Evolutionary conservation across 2,797 vertebrate species (phyloP), one percentile per base, ranked within the genome.

Genomic region (Poeciliopsis infans): DNA sequence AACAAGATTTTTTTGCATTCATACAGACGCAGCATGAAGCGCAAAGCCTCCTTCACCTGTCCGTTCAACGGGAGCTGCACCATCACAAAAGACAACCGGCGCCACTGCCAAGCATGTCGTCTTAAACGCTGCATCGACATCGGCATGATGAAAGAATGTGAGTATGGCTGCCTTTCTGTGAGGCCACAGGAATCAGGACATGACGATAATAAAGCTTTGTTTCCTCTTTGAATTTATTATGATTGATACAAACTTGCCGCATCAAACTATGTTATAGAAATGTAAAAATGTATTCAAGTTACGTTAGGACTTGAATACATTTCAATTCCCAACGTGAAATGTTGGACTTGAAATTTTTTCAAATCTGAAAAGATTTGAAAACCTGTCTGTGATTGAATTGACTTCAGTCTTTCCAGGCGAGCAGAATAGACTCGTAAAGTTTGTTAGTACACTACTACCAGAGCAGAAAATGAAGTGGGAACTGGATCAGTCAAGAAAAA

Each of bases 21-120:
- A 18, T n/a, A 2, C 80, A 99, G 98, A 89, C 97, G 98, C 86
- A 99, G 98, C 79, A 99, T 99, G 98, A 99, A 99, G 93, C 96
- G 97, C 74, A 98, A 98, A 91, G 97, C 98, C 0, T 95, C 94
- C 72, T 99, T 99, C 93, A 98, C 97, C 0, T 99, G 98, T 77
- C 98, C 98, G 0, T 99, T 99, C 94, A 98, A 95, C 0, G 96
- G 97, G 5, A 97, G 96, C 93, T 99, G 98, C 91, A 95, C 92
- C 87, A 99, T 99, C 95, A 99, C 98, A 91, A 99, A 98, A 95
- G 98, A 99, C 94, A 99, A 99, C 95, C 96, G 98, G 31, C 96
- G 98, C 39, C 98, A 99, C 94, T 99, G 98, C 95, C 98, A 99
- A 94, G 96, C 98, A 72, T 99, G 98, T 81, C 95, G 98, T n/a